Evolutionary conservation across 1,140 invertebrate species (phyloP), one percentile per base, ranked within the genome.

Genomic region (Tetranychus cinnabarinus): DNA sequence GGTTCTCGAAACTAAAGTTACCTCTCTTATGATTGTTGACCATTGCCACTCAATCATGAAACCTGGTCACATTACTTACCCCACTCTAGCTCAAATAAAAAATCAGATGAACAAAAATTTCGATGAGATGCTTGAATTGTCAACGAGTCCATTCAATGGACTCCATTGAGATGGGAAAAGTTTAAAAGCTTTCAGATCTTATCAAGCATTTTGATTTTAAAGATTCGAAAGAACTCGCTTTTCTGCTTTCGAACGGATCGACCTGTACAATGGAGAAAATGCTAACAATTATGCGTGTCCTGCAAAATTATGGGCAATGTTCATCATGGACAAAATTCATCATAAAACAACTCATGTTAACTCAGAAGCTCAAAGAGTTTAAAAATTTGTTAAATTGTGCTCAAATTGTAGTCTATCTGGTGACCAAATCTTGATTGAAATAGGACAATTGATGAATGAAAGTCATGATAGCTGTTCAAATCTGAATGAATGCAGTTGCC

Each of bases 401-500:
- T 71, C 75, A 45, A 65, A 70, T 64, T 66, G n/a, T 67, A 34
- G 45, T 45, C 37, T 58, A 50, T 48, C 23, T 7, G 48, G 46
- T 58, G 8, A 60, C 57, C 76, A 76, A 61, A 42, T 42, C 10
- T 66, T 85, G 2, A 61, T 74, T 34, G 73, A 74, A 46, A 74
- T 97, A 48, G 90, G 91, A 10, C 69, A 74, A 56, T 75, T 97
- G 5, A 96, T 99, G 90, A 81, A 80, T 37, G 76, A 80, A 56
- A 96, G 89, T 69, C 93, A 98, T 71, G 69, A 75, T 1, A 95
- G 88, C 69, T 79, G 95, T 36, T 75, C 80, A 59, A 77, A 84
- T 56, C 70, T 89, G 1, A 98, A 95, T 70, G 87, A 97, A 71
- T 98, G 93, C 72, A 95, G 88, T 59, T 90, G 95, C 77, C 77